A percentile compares a stretch with the other conserved stretches of the same genome.
These are phyloP conservation scores for Hephaestus fuliginosus DNA, from an alignment of 2,797 vertebrate genomes.

Conservation along the genomic window DNA sequence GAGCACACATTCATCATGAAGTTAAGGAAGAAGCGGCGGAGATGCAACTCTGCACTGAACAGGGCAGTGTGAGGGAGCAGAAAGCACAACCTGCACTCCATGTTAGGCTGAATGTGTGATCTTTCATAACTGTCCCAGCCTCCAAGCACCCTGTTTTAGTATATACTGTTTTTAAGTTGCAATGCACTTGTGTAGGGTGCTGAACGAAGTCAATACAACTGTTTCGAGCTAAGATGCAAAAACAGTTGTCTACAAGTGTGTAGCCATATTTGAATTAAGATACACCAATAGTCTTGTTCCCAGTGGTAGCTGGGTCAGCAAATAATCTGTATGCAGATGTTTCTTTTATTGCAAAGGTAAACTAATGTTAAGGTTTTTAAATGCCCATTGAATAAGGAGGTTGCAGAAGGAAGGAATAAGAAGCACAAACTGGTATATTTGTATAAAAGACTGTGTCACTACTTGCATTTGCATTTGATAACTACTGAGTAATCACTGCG, in stretches of 20 bases:
- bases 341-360: not conserved
- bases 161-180: too few species aligned
- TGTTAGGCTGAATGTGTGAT: not conserved
- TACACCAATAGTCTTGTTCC: not conserved
- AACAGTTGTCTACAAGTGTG: not conserved
- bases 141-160: not conserved
- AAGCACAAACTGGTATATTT: conserved; percentile 4
- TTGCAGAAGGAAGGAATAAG: too few species aligned
- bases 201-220: not conserved
- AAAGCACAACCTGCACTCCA: conserved; percentile 9
- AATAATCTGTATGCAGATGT: not conserved
- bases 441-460: conserved; percentile 16
- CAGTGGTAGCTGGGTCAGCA: not conserved
- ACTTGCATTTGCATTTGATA: conserved; percentile 14
- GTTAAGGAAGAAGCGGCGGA: conserved; percentile 36
- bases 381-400: not conserved
- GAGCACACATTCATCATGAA: conserved; percentile 54
- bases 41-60: conserved; percentile 24
- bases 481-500: conserved; percentile 41
- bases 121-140: not conserved
- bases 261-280: not conserved
- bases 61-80: not conserved
- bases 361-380: not conserved
- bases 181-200: too few species aligned
- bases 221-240: not conserved